These are phyloP conservation scores for Polyommatus icarus DNA, from an alignment of 2,888 invertebrate species.

Conservation along the genomic window DNA sequence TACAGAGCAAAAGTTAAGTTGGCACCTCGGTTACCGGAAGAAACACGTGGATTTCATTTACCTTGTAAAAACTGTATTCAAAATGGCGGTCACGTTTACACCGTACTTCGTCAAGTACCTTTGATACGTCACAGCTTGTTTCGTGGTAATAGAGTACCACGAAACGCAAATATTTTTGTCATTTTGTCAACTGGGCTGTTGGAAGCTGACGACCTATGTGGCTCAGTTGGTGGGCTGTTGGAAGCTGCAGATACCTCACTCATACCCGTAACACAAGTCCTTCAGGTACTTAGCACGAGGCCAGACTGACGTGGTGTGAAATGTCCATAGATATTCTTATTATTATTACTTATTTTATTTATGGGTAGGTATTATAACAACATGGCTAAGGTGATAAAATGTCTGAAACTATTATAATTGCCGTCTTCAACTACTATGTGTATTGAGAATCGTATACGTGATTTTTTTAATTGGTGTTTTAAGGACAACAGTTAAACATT, in stretches of 20 bases:
- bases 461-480: too few relatives aligned
- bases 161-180: background rate
- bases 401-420: background rate
- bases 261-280: too few relatives aligned
- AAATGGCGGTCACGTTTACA: background rate
- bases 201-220: too few relatives aligned
- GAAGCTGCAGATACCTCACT: too few relatives aligned
- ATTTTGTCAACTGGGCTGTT: too few relatives aligned
- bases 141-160: background rate
- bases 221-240: too few relatives aligned
- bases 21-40: background rate
- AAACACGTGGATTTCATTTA: background rate
- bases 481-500: background rate
- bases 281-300: too few relatives aligned
- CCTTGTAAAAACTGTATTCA: background rate
- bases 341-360: background rate
- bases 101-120: background rate
- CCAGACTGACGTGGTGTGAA: too few relatives aligned
- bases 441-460: too few relatives aligned
- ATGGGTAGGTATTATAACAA: background rate
- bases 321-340: too few relatives aligned
- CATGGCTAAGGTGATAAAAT: background rate
- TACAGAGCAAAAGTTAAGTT: background rate
- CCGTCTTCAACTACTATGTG: too few relatives aligned
- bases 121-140: conserved; percentile 15